Evolutionary conservation across 2,888 invertebrate species (phyloP), one percentile per base, ranked within the genome.

Genomic region (Tachystola acroxantha): DNA sequence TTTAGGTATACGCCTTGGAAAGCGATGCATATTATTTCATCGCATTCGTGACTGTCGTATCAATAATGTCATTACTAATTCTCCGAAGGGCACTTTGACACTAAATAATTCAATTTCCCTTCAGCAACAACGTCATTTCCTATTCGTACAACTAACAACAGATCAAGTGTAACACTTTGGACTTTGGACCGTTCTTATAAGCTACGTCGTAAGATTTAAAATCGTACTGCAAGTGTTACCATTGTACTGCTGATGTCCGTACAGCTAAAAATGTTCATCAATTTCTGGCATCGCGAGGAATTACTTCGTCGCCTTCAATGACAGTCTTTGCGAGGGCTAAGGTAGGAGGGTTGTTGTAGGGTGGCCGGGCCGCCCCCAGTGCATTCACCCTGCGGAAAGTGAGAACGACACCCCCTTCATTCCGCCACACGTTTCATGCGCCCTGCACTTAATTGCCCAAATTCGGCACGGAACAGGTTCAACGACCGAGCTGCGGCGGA

Each of bases 361-460:
- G 74, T 63, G 73, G 67, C 64, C 68, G 50, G 73, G 67, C 64
- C 68, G 50, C 75, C 74, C 78, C 74, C 71, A 72, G 86, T 84
- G 82, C 86, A 85, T 84, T 85, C 86, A 84, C 82, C 86, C 81
- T 81, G 69, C 58, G 64, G 82, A 84, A 84, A 85, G 82, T 76
- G 81, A 82, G 77, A 78, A 64, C 67, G 60, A 52, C 60, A 58
- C 60, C 57, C 49, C 63, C 68, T 73, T 71, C 76, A 74, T 80
- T 72, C 77, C 76, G 61, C 61, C 65, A 72, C 76, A 74, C 64
- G 63, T 56, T 53, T 43, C 67, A 64, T 1, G 68, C 79, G 67
- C 82, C 78, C 81, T 75, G 69, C 67, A 64, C 53, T 72, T 84
- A 84, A 85, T 84, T 82, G 79, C 70, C 72, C 57, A 64, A 78